Conservation (phyloP, 1,140 invertebrate genomes). For the Rhysida immarginata region DNA sequence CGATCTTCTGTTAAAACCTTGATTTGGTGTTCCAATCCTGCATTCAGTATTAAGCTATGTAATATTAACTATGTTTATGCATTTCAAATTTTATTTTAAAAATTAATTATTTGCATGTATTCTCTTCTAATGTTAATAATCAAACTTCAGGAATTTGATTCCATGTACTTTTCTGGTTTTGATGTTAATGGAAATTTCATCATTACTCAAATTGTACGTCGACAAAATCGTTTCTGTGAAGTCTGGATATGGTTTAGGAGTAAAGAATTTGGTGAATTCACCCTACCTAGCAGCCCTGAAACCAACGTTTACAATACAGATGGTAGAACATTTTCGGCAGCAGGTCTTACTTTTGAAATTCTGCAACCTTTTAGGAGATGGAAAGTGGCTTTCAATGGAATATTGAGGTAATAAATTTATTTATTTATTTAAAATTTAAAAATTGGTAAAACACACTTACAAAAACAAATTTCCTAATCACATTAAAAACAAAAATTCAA, state of each 20-base stretch:
- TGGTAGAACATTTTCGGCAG: constrained; percentile 32
- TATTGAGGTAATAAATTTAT: constrained; percentile 30
- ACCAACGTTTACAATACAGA: constrained; percentile 24
- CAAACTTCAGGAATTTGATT: not conserved
- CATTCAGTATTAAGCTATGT: no score
- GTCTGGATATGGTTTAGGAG: not conserved
- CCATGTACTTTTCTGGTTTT: not conserved
- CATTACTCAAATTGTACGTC: not conserved
- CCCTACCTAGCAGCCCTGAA: constrained; percentile 29
- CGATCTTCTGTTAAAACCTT: no score
- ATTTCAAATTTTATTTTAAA: no score
- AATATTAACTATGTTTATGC: no score
- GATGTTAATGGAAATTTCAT: constrained; percentile 1
- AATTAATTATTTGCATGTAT: no score
- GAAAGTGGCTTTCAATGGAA: constrained; percentile 43
- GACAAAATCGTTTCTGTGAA: constrained; percentile 2
- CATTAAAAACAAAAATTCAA: no score
- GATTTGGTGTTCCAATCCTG: no score
- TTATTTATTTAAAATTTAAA: no score
- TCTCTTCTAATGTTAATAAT: not conserved
- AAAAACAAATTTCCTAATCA: no score
- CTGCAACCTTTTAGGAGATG: constrained; percentile 36
- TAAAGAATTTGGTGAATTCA: not conserved
- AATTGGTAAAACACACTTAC: no score
- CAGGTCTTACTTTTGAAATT: constrained; percentile 39